Base-by-base conservation (phyloP, 2,888 invertebrate genomes). In the Aromia moschata region DNA sequence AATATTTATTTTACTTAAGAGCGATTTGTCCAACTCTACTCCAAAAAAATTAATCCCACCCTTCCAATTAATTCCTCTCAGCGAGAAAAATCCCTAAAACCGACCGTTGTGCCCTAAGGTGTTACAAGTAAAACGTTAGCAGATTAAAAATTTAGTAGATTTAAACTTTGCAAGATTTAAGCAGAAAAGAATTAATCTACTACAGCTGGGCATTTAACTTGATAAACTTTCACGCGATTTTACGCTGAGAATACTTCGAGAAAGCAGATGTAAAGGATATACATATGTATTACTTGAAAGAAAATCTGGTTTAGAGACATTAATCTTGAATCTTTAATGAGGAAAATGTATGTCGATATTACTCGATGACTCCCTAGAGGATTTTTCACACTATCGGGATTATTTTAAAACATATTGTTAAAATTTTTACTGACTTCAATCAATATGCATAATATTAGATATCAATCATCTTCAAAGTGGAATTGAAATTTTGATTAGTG, bases 131-230 rank as follows among this genome's bases (percentile, higher is more conserved):
- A 10, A n/a, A 33, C 33, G 33, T 33, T 11, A 33, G n/a, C 10
- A 33, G 33, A 10, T 33, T 33, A 33, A 25, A 33, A 33, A 33
- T 33, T 33, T 33, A 33, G n/a, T 11, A 33, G 33, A 33, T 33
- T 33, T 33, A 33, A 33, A 33, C 10, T 33, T 25, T 10, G 33
- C 5, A 33, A 10, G 33, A 33, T 10, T 33, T 33, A 33, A 33
- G n/a, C 10, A 33, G 33, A 33, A 33, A 33, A 33, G 33, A 33
- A 33, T 33, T 33, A 33, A 11, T 33, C 33, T 10, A 11, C 9
- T 33, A 33, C 11, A 11, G 10, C n/a, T 3, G 33, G n/a, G n/a
- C 11, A 33, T 33, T 33, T n/a, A 7, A 10, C 33, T 11, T 11
- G 33, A 33, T 33, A 33, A 33, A 33, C 25, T 33, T 33, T 10